phyloP scores from a whole-genome alignment of 1,140 invertebrate genomes.

The Tetraneura akinire region DNA sequence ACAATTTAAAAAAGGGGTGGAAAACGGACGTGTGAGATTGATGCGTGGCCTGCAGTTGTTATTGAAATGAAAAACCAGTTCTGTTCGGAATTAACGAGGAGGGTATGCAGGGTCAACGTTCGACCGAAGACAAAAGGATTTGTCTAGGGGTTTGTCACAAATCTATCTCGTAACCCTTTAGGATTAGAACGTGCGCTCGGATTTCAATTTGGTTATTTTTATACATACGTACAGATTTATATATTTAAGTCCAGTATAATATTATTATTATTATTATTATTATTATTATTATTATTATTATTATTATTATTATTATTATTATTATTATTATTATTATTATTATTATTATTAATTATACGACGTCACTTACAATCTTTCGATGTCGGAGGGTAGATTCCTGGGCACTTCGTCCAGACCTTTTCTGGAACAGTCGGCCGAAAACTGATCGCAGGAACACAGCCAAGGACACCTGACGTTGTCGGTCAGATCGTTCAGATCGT shows the following conservation, averaged over 20 bases:
- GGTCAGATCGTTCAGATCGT: constrained; percentile 68
- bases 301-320: too few relatives aligned
- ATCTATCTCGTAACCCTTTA: background rate
- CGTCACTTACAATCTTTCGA: constrained; percentile 71
- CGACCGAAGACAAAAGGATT: constrained; percentile 24
- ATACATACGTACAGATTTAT: too few relatives aligned
- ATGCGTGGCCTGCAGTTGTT: constrained; percentile 13
- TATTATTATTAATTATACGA: background rate
- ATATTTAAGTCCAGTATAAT: too few relatives aligned
- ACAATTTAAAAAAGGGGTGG: constrained; percentile 4
- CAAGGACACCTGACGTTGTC: constrained; percentile 74
- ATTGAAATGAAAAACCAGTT: constrained; percentile 40
- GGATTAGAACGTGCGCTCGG: too few relatives aligned
- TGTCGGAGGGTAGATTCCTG: constrained; percentile 84
- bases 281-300: too few relatives aligned
- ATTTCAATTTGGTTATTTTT: too few relatives aligned
- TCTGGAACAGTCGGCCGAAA: constrained; percentile 87
- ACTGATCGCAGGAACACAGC: constrained; percentile 82
- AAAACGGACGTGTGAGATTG: constrained; percentile 7
- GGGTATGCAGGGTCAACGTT: background rate
- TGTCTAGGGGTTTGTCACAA: background rate
- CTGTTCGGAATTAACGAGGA: background rate
- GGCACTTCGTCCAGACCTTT: constrained; percentile 82
- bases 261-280: too few relatives aligned
- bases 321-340: too few relatives aligned